Conservation (phyloP, 2,888 invertebrate species). For the Acrobeloides nanus region DNA sequence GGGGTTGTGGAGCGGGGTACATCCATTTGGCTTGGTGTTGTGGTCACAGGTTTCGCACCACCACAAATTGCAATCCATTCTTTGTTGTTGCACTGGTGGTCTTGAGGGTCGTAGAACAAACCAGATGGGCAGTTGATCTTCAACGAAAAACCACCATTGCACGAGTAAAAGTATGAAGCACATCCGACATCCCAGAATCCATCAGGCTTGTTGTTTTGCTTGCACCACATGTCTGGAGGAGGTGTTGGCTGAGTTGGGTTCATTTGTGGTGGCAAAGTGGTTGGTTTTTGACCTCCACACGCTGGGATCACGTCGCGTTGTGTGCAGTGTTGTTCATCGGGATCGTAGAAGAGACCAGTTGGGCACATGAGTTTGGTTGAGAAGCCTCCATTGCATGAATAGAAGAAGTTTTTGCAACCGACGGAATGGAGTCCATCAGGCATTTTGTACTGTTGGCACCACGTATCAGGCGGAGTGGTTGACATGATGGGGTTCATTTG, state of each 20-base stretch:
- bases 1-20: too few species aligned
- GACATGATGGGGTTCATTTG: too few species aligned
- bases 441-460: conserved; percentile 8
- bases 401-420: conserved; percentile 4
- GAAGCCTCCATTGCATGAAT: neutral
- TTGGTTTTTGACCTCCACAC: neutral
- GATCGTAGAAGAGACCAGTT: neutral
- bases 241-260: too few species aligned
- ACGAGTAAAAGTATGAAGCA: conserved; percentile 15
- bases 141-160: too few species aligned
- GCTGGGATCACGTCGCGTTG: neutral
- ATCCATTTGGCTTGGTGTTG: too few species aligned
- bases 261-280: neutral
- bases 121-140: conserved; percentile 13
- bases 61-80: too few species aligned
- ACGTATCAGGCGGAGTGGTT: conserved; percentile 1
- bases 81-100: conserved; percentile 7
- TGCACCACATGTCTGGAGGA: too few species aligned
- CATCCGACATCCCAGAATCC: conserved; percentile 20
- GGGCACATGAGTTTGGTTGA: neutral
- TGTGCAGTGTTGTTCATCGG: neutral
- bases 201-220: conserved; percentile 19
- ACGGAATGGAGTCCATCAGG: neutral
- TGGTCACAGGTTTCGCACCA: too few species aligned
- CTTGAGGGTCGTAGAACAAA: conserved; percentile 12